Evolutionary conservation across 2,797 vertebrate species (phyloP), one percentile per base, ranked within the genome.

Genomic region (Clamator glandarius): DNA sequence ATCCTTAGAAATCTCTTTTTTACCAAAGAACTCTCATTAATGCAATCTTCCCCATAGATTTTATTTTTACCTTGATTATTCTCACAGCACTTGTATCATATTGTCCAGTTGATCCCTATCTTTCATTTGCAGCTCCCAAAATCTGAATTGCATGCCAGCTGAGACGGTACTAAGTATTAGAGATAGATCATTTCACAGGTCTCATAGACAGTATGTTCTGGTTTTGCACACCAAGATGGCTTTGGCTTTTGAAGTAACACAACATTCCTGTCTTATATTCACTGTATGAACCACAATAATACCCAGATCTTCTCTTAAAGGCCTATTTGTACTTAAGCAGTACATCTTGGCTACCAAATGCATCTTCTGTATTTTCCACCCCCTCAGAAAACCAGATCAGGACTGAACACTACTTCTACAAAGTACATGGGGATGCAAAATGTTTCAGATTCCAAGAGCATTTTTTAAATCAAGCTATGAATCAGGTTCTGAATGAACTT

Each of bases 401-500:
- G 28, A 78, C 31, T 82, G 66, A 91, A 63, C 4, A 7, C 15
- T 18, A 64, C 52, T 44, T 48, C 9, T 52, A 83, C 13, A 57
- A 88, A 72, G 41, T 20, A 66, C 7, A 29, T 1, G 24, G 25
- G 20, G 31, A 66, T 50, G 28, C 33, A 73, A 90, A 85, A 69
- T 5, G 33, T 52, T 86, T 2, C 29, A n/a, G 25, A 76, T 76
- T 91, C 74, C 72, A 46, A 36, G 18, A 55, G 13, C 36, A 39
- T 31, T 84, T 90, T 86, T 86, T 31, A 54, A 84, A 87, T 52
- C 76, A 46, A 93, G 33, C 70, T 80, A 77, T 57, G 66, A 95
- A 63, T 73, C 41, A 55, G 59, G 36, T 33, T 87, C 73, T 92
- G 63, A 89, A 33, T 52, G 72, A 59, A 41, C 63, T 79, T 92